These are phyloP conservation scores for Dromius quadrimaculatus DNA, from an alignment of 2,888 invertebrate species.

Conservation along the genomic window DNA sequence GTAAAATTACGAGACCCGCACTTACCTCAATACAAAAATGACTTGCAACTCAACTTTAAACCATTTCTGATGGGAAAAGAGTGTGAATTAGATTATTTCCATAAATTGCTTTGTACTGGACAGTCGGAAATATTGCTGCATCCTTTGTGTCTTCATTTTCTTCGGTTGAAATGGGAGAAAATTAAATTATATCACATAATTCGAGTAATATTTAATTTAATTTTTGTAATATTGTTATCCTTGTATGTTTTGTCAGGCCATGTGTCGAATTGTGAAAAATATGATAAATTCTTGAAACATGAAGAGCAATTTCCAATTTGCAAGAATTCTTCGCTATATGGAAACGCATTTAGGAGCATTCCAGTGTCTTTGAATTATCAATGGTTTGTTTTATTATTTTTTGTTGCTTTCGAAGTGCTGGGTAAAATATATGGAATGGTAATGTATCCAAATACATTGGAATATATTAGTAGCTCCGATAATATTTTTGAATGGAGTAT, in stretches of 20 bases:
- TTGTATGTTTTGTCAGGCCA: slow-evolving; percentile 84
- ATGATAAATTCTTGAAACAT: slow-evolving; percentile 76
- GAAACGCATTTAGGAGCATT: slow-evolving; percentile 79
- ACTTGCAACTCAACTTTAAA: background rate
- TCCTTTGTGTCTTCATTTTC: slow-evolving; percentile 87
- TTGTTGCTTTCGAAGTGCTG: slow-evolving; percentile 83
- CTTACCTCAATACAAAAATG: background rate
- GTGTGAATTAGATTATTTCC: slow-evolving; percentile 85
- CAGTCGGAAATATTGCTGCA: slow-evolving; percentile 89
- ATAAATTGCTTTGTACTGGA: slow-evolving; percentile 89
- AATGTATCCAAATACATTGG: slow-evolving; percentile 82
- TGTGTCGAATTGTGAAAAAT: slow-evolving; percentile 87
- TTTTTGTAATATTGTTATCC: slow-evolving; percentile 83
- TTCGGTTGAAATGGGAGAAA: slow-evolving; percentile 91
- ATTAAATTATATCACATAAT: slow-evolving; percentile 89
- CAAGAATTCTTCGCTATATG: slow-evolving; percentile 82
- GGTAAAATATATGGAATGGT: slow-evolving; percentile 85
- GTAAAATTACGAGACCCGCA: background rate
- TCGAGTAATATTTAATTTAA: slow-evolving; percentile 80
- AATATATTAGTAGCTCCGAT: slow-evolving; percentile 85
- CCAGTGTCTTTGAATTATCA: slow-evolving; percentile 84
- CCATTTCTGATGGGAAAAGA: background rate
- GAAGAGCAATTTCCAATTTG: slow-evolving; percentile 77
- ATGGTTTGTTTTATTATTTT: slow-evolving; percentile 84
- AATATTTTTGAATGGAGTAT: slow-evolving; percentile 91